Percentiles rank a stretch among this genome's conserved stretches.
These are phyloP conservation scores for Dryocosmus kuriphilus DNA, from an alignment of 2,888 invertebrate genomes.

Conservation along the genomic window DNA sequence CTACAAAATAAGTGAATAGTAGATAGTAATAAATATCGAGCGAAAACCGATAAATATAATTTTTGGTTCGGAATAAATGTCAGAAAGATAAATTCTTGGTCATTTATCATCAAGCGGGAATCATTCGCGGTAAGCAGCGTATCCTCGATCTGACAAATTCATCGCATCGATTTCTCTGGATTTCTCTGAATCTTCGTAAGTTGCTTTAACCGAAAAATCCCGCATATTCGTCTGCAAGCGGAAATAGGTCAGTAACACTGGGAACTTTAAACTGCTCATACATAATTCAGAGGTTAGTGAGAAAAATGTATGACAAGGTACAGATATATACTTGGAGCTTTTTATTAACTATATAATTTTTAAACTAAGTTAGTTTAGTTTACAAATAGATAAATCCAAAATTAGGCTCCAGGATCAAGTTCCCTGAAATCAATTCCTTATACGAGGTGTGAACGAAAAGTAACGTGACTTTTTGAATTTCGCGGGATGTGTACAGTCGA, in stretches of 20 bases:
- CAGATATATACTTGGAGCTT: background rate
- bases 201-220: slow-evolving; percentile 13
- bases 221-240: background rate
- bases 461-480: too few relatives aligned
- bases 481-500: too few relatives aligned
- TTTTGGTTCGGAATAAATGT: slow-evolving; percentile 23
- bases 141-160: slow-evolving; percentile 34
- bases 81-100: slow-evolving; percentile 26
- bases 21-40: slow-evolving; percentile 11
- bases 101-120: slow-evolving; percentile 30
- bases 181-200: slow-evolving; percentile 23
- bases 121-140: slow-evolving; percentile 31
- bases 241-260: slow-evolving; percentile 21
- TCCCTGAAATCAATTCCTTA: too few relatives aligned
- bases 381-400: background rate
- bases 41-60: slow-evolving; percentile 27
- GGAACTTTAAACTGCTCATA: slow-evolving; percentile 19
- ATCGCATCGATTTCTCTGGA: slow-evolving; percentile 27
- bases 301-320: slow-evolving; percentile 7
- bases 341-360: background rate
- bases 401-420: too few relatives aligned
- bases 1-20: slow-evolving; percentile 6
- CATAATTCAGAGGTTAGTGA: slow-evolving; percentile 8
- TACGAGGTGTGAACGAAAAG: too few relatives aligned
- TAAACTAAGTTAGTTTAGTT: background rate